A percentile compares a stretch with the other conserved stretches of the same genome.
phyloP scores from a whole-genome alignment of 1,140 invertebrate genomes.

The Atta texana region DNA sequence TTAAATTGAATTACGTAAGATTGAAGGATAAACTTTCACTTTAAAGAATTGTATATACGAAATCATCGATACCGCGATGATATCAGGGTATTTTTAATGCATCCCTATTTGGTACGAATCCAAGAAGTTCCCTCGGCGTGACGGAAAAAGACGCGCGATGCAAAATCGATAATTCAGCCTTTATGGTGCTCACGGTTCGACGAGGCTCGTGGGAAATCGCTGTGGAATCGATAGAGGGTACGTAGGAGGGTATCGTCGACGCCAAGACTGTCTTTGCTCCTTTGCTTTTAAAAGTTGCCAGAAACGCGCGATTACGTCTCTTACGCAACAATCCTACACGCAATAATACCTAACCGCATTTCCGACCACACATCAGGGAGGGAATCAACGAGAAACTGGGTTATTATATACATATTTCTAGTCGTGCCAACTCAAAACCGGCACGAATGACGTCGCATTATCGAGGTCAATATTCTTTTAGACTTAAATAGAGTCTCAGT shows the following conservation, averaged over 20 bases:
- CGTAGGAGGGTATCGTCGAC: constrained; percentile 1
- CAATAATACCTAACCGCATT: constrained; percentile 71
- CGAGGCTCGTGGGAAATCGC: constrained; percentile 38
- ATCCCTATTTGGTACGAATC: background rate
- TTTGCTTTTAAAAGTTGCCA: constrained; percentile 31
- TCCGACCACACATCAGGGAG: background rate
- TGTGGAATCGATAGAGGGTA: constrained; percentile 14
- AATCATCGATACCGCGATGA: background rate
- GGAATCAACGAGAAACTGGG: constrained; percentile 43
- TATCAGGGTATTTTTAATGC: constrained; percentile 12
- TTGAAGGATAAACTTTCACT: background rate
- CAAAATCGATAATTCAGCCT: constrained; percentile 47
- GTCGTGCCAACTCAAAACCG: constrained; percentile 10
- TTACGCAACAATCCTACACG: constrained; percentile 58
- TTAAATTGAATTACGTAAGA: constrained; percentile 7
- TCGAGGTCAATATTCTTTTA: constrained; percentile 36
- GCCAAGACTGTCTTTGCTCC: constrained; percentile 28
- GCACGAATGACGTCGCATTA: constrained; percentile 27
- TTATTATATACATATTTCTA: background rate
- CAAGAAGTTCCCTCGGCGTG: constrained; percentile 19
- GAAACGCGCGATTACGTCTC: constrained; percentile 9
- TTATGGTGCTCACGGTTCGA: constrained; percentile 56
- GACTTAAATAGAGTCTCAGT: background rate
- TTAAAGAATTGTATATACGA: background rate
- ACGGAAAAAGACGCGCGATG: constrained; percentile 54